phyloP scores from a whole-genome alignment of 2,888 invertebrate genomes.

The Cremastinae sp. region DNA sequence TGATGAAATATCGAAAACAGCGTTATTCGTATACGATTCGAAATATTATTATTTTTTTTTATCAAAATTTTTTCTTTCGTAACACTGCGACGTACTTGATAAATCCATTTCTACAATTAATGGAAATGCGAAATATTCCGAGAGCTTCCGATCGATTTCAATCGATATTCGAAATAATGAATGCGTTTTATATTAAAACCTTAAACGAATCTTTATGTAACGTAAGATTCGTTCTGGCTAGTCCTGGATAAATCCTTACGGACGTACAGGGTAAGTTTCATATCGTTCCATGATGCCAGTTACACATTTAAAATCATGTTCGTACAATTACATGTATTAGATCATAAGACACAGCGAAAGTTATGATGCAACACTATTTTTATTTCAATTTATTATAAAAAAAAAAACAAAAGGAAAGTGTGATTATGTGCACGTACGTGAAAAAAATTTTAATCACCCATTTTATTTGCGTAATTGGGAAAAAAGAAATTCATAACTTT shows the following conservation, averaged over 20 bases:
- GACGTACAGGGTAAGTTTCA: conserved; percentile 67
- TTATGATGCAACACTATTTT: conserved; percentile 40
- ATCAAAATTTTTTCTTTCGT: conserved; percentile 26
- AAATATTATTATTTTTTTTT: background rate
- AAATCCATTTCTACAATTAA: background rate
- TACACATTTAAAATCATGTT: conserved; percentile 5
- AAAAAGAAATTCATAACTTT: conserved; percentile 6
- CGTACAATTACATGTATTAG: conserved; percentile 54
- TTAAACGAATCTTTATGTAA: conserved; percentile 51
- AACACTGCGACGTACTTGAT: background rate
- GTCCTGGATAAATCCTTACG: conserved; percentile 64
- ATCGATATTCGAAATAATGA: conserved; percentile 33
- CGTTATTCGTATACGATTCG: conserved; percentile 1
- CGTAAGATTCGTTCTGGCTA: conserved; percentile 54
- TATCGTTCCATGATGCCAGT: conserved; percentile 56
- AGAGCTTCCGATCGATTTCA: conserved; percentile 5
- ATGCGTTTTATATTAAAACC: conserved; percentile 57
- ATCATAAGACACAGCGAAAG: conserved; percentile 49
- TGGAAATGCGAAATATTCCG: background rate
- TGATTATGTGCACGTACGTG: too few relatives aligned
- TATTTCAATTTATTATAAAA: conserved; percentile 7
- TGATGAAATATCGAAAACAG: background rate
- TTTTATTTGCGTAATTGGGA: conserved; percentile 15
- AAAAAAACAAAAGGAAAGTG: background rate
- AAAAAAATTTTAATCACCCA: background rate